Evolutionary conservation across 2,113 vertebrate species (phyloP), one percentile per base, ranked within the genome.

Genomic region (Dryoscopus gambensis): DNA sequence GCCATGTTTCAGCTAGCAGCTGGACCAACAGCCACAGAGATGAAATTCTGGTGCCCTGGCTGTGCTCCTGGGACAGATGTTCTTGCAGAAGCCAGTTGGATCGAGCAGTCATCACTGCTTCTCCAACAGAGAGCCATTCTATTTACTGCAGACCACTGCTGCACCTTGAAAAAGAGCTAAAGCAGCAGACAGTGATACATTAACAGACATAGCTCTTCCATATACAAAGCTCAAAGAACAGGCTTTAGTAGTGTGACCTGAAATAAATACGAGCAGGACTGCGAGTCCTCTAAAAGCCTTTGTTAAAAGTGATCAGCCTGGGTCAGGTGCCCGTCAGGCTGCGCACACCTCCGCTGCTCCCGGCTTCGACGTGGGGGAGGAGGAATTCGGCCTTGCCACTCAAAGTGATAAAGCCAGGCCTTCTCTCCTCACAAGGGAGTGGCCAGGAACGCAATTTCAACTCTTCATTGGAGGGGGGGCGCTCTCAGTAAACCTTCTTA

Each of bases 21-120:
- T 15, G 21, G 15, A 59, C 57, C 57, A 60, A 11, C 23, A 55
- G 44, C 6, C 33, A n/a, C 0, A 1, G 53, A 77, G 10, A 8
- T 10, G 13, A 33, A 2, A 13, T 1, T 0, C 14, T 42, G 13
- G 16, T 47, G 11, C 5, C 46, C 28, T 20, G 57, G 37, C 22
- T 55, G 15, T 49, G 25, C 44, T 59, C 35, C 25, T 59, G 25
- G 49, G 35, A 40, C 0, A 3, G 30, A 46, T 9, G 14, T 7
- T 78, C 42, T 62, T 44, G 31, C 24, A 80, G 69, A 46, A 88
- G 22, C 49, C 44, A 52, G 33, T 3, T 1, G 0, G 50, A 77
- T 52, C 22, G 49, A 87, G 44, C 40, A 64, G 30, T 13, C 14
- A 2, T 7, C 7, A 0, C 33, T 52, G 18, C n/a, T 64, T 12